Conservation (phyloP, 2,888 invertebrate species). For the Nomada fucata region DNA sequence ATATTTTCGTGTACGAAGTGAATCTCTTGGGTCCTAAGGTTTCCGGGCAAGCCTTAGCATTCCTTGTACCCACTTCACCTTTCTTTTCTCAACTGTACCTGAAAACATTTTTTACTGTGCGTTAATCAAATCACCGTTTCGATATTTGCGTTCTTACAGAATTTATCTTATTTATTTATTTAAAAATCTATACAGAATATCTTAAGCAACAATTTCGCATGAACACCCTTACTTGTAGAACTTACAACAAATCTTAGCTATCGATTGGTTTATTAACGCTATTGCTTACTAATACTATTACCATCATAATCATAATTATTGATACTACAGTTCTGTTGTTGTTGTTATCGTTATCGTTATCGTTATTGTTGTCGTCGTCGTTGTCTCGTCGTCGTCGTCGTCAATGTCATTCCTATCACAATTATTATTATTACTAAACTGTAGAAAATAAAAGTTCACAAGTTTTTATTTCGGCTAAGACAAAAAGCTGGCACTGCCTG, state of each 20-base stretch:
- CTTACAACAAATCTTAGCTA: conserved; percentile 15
- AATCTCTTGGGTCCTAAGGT: conserved; percentile 16
- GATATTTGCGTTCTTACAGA: not conserved
- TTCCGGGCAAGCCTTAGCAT: not conserved
- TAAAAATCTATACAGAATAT: conserved; percentile 29
- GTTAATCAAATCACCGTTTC: not conserved
- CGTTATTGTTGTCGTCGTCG: too few species aligned
- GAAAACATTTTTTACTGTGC: too few species aligned
- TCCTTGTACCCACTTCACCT: not conserved
- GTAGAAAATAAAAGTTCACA: conserved; percentile 20
- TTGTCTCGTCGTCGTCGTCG: not conserved
- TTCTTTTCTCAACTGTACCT: too few species aligned
- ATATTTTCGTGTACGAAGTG: conserved; percentile 60
- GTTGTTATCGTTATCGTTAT: not conserved
- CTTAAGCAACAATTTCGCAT: conserved; percentile 38
- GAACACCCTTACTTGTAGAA: conserved; percentile 14
- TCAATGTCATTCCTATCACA: not conserved
- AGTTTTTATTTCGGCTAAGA: conserved; percentile 11
- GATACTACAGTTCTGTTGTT: not conserved
- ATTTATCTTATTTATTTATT: conserved; percentile 28
- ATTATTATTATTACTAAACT: not conserved
- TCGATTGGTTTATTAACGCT: not conserved
- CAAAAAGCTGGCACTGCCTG: not conserved
- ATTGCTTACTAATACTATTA: not conserved
- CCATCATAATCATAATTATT: not conserved